phyloP scores from a whole-genome alignment of 2,888 invertebrate species.

The Vanessa cardui region DNA sequence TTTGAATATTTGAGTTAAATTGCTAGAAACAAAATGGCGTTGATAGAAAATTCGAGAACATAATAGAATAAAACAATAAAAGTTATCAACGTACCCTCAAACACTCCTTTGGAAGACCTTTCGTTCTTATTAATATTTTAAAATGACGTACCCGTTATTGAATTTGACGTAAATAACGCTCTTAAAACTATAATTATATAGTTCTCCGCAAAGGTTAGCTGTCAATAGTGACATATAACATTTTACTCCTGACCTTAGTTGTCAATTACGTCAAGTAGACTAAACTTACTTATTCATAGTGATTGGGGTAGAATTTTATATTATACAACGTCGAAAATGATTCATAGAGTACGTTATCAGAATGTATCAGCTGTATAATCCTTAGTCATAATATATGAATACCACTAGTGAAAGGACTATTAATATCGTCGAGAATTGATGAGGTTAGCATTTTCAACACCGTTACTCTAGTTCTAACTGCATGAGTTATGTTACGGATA shows the following conservation, averaged over 20 bases:
- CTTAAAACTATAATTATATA: conserved; percentile 23
- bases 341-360: neutral
- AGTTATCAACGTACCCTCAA: no score
- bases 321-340: neutral
- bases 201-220: conserved; percentile 22
- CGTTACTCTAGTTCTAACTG: no score
- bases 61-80: no score
- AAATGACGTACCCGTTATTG: neutral
- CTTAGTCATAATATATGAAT: neutral
- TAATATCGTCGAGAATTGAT: no score
- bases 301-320: conserved; percentile 14
- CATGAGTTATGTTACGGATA: neutral
- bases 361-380: conserved; percentile 10
- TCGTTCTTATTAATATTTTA: neutral
- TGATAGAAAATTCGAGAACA: no score
- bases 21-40: no score
- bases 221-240: conserved; percentile 20
- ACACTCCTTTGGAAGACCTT: neutral
- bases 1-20: no score
- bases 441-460: no score
- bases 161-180: conserved; percentile 24
- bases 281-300: conserved; percentile 30
- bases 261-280: conserved; percentile 28
- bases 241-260: conserved; percentile 19
- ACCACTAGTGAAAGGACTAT: no score